These are phyloP conservation scores for Lordiphosa clarofinis DNA, from an alignment of 1,140 invertebrate species.

Conservation along the genomic window DNA sequence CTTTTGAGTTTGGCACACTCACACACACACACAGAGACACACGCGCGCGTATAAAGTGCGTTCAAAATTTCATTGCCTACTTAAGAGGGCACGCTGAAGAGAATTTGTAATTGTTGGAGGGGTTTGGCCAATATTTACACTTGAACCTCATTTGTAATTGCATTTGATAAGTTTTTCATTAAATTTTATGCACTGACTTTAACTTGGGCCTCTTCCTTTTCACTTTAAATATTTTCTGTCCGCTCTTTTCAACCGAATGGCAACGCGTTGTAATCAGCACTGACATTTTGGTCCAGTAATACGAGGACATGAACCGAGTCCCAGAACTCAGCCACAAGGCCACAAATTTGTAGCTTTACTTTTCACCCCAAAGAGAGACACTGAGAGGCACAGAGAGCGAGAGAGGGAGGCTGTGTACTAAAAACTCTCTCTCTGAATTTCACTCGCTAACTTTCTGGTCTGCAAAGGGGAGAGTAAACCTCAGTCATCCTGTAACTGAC, in stretches of 20 bases:
- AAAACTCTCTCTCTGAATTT: slow-evolving; percentile 19
- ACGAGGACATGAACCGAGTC: slow-evolving; percentile 28
- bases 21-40: slow-evolving; percentile 6
- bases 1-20: slow-evolving; percentile 8
- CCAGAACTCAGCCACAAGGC: slow-evolving; percentile 11
- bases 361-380: slow-evolving; percentile 7
- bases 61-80: no score
- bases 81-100: no score
- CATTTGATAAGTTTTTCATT: no score
- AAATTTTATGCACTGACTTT: no score
- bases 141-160: no score
- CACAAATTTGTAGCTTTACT: slow-evolving; percentile 48
- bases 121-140: no score
- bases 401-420: slow-evolving; percentile 47
- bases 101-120: no score
- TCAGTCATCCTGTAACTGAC: slow-evolving; percentile 58
- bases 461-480: slow-evolving; percentile 22
- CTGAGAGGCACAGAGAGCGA: slow-evolving; percentile 10
- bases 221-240: slow-evolving; percentile 11
- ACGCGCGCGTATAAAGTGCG: neutral
- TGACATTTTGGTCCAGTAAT: slow-evolving; percentile 63
- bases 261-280: slow-evolving; percentile 76
- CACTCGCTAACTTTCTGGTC: slow-evolving; percentile 9
- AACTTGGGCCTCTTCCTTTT: no score
- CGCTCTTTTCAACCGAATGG: slow-evolving; percentile 65